Percentiles rank a stretch among this genome's conserved stretches.
phyloP scores from a whole-genome alignment of 2,888 invertebrate species.

The Drosophila nigricruria region DNA sequence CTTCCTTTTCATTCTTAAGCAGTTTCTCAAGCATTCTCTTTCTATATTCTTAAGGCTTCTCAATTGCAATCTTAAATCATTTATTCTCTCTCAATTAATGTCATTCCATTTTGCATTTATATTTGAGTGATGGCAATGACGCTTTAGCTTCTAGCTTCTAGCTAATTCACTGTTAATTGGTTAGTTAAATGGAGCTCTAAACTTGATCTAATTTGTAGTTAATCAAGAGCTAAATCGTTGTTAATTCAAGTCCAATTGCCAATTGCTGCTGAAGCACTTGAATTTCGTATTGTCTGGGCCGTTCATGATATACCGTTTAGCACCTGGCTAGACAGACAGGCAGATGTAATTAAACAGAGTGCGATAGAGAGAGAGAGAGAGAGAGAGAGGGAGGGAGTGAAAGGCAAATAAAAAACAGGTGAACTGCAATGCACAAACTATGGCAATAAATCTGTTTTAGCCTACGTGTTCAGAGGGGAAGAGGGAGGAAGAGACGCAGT shows the following conservation, averaged over 20 bases:
- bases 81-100: not conserved
- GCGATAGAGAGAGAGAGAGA: not conserved
- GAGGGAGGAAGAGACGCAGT: not conserved
- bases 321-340: conserved; percentile 41
- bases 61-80: not conserved
- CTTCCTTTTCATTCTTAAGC: too few species aligned
- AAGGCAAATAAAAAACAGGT: conserved; percentile 15
- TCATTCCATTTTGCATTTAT: not conserved
- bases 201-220: conserved; percentile 11
- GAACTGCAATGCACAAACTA: conserved; percentile 61
- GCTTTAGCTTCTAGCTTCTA: not conserved
- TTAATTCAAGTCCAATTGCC: conserved; percentile 15
- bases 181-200: conserved; percentile 5
- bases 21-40: not conserved
- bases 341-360: conserved; percentile 17
- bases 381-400: not conserved
- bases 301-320: conserved; percentile 36
- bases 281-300: conserved; percentile 39
- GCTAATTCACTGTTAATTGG: conserved; percentile 1
- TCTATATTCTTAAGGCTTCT: too few species aligned
- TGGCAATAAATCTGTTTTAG: conserved; percentile 65
- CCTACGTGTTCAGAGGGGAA: conserved; percentile 27
- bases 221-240: conserved; percentile 12
- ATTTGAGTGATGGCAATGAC: not conserved
- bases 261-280: conserved; percentile 13